Conservation (phyloP, 2,888 invertebrate species). For the Luperina testacea region DNA sequence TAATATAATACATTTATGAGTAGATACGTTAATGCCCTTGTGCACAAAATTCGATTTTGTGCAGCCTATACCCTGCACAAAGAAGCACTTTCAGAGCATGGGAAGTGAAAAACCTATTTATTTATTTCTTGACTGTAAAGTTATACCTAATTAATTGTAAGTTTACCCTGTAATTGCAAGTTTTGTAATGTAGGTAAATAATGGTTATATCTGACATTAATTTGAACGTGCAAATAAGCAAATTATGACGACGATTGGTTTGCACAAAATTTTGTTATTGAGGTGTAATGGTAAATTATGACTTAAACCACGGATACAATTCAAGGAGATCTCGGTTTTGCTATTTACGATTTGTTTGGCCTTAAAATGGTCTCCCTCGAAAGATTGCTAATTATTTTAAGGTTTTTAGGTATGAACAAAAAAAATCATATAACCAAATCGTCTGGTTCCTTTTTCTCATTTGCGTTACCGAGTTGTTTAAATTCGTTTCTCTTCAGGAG, state of each 20-base stretch:
- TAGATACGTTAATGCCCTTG: too few relatives aligned
- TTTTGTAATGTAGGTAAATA: slow-evolving; percentile 35
- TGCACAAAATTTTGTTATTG: slow-evolving; percentile 25
- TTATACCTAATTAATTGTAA: slow-evolving; percentile 3
- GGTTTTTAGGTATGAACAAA: background rate
- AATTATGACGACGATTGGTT: slow-evolving; percentile 21
- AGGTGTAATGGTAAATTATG: slow-evolving; percentile 15
- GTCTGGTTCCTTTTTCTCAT: background rate
- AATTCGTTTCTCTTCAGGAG: background rate
- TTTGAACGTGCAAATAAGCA: slow-evolving; percentile 36
- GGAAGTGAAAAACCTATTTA: too few relatives aligned
- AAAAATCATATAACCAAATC: background rate
- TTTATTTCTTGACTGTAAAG: background rate
- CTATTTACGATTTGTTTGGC: slow-evolving; percentile 37
- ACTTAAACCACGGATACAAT: slow-evolving; percentile 24
- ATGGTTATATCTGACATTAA: slow-evolving; percentile 20
- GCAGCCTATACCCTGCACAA: too few relatives aligned
- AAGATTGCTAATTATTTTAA: slow-evolving; percentile 10
- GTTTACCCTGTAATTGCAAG: slow-evolving; percentile 6
- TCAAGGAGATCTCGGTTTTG: slow-evolving; percentile 31
- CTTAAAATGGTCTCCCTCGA: slow-evolving; percentile 15
- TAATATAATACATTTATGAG: too few relatives aligned
- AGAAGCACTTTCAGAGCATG: too few relatives aligned
- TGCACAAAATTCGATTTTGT: too few relatives aligned
- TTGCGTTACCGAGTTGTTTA: background rate